A percentile compares a stretch with the other conserved stretches of the same genome.
phyloP scores from a whole-genome alignment of 2,888 invertebrate genomes.

The Lycophotia porphyrea region DNA sequence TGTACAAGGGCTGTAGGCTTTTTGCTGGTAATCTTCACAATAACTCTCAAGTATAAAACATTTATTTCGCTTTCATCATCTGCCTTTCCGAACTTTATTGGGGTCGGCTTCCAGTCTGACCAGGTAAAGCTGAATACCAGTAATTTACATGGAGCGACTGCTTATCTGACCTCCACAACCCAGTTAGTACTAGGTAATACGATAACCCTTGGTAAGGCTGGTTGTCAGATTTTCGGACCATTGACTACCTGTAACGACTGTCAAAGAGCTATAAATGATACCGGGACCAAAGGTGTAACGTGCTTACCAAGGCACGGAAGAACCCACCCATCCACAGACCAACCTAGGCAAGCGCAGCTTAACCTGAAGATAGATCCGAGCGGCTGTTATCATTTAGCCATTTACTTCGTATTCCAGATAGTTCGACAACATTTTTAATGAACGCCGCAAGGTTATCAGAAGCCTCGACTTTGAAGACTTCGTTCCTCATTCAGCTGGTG shows the following conservation, averaged over 20 bases:
- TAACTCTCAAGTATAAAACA: background rate
- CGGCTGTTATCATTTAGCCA: background rate
- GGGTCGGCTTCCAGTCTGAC: no score
- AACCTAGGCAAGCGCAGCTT: background rate
- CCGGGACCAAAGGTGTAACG: background rate
- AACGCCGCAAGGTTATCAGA: slow-evolving; percentile 79
- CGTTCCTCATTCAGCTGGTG: slow-evolving; percentile 82
- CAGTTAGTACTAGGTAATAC: background rate
- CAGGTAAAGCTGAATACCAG: no score
- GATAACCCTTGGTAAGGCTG: background rate
- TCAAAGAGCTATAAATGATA: background rate
- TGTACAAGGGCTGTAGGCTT: background rate
- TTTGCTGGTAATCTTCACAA: background rate
- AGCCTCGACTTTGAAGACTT: slow-evolving; percentile 75
- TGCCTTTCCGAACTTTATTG: background rate
- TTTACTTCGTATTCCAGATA: slow-evolving; percentile 66
- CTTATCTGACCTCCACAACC: background rate
- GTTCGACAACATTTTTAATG: slow-evolving; percentile 67
- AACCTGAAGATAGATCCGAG: background rate
- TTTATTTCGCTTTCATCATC: no score
- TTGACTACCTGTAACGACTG: no score
- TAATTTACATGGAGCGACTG: no score
- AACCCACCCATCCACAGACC: background rate
- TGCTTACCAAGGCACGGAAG: background rate
- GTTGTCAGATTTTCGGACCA: no score